A percentile compares a stretch with the other conserved stretches of the same genome.
These are phyloP conservation scores for Macrocentrus cingulum DNA, from an alignment of 1,140 invertebrate species.

Conservation along the genomic window DNA sequence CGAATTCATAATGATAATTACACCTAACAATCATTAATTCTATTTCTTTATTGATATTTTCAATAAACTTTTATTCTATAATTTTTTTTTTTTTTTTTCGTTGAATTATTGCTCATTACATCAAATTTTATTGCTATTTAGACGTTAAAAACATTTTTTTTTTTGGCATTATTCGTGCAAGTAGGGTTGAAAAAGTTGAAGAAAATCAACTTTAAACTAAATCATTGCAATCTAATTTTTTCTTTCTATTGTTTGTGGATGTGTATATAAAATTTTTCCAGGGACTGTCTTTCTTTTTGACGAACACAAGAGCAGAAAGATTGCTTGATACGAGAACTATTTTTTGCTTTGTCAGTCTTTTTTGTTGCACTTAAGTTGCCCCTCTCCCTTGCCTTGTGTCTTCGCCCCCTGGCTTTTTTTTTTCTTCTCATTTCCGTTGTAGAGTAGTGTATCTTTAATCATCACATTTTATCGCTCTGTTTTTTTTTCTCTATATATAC, in stretches of 20 bases:
- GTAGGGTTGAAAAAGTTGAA: conserved; percentile 25
- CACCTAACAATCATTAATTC: conserved; percentile 3
- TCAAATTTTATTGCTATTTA: not conserved
- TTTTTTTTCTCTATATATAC: conserved; percentile 7
- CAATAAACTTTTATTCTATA: not conserved
- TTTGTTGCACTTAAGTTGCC: not conserved
- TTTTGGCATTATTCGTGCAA: too few species aligned
- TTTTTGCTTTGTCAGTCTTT: conserved; percentile 5
- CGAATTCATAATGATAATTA: conserved; percentile 27
- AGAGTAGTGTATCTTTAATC: conserved; percentile 23
- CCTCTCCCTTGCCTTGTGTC: not conserved
- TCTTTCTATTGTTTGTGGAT: conserved; percentile 22
- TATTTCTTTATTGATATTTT: not conserved
- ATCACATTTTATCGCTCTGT: conserved; percentile 2
- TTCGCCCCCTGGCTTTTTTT: not conserved
- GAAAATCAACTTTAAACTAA: conserved; percentile 46
- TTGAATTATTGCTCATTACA: not conserved
- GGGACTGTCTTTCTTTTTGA: not conserved
- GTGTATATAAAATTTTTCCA: conserved; percentile 2
- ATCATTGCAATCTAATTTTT: conserved; percentile 49
- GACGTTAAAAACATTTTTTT: too few species aligned
- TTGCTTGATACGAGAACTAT: conserved; percentile 13
- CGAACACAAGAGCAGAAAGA: conserved; percentile 14
- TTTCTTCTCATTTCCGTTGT: conserved; percentile 15
- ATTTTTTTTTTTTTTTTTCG: too few species aligned